These are phyloP conservation scores for Sphaeramia orbicularis DNA, from an alignment of 2,797 vertebrate species.

Conservation along the genomic window DNA sequence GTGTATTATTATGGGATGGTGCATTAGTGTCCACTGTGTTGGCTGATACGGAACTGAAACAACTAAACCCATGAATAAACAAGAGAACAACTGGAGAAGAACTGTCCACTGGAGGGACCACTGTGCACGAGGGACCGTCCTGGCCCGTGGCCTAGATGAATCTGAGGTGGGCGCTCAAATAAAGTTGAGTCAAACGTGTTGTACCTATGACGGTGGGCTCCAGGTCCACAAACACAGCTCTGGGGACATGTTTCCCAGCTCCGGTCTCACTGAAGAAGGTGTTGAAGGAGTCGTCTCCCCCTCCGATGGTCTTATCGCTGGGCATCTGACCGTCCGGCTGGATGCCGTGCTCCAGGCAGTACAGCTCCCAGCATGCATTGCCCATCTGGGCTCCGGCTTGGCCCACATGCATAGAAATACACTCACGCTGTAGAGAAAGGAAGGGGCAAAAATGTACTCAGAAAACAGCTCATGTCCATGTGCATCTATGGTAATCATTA, in stretches of 20 bases:
- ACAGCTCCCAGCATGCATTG: conserved; percentile 83
- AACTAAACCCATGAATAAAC: too few relatives aligned
- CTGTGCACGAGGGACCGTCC: too few relatives aligned
- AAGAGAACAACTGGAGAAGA: too few relatives aligned
- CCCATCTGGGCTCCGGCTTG: conserved; percentile 77
- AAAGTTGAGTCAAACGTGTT: too few relatives aligned
- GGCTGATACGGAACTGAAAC: too few relatives aligned
- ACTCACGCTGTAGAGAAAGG: conserved; percentile 61
- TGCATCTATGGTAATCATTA: not conserved
- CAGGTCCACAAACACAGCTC: conserved; percentile 94
- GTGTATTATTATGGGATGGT: too few relatives aligned
- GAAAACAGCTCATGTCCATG: not conserved
- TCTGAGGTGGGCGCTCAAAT: too few relatives aligned
- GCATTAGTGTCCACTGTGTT: too few relatives aligned
- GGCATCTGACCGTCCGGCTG: too few relatives aligned
- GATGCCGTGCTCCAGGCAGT: too few relatives aligned
- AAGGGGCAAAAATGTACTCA: not conserved
- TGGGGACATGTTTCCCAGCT: conserved; percentile 89
- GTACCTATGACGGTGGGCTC: conserved; percentile 93
- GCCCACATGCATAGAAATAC: conserved; percentile 78
- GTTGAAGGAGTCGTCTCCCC: conserved; percentile 89
- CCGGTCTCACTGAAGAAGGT: conserved; percentile 92
- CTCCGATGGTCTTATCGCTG: conserved; percentile 86
- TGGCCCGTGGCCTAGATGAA: too few relatives aligned
- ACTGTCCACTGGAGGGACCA: too few relatives aligned